phyloP scores from a whole-genome alignment of 1,140 invertebrate species.

The Planococcus citri region DNA sequence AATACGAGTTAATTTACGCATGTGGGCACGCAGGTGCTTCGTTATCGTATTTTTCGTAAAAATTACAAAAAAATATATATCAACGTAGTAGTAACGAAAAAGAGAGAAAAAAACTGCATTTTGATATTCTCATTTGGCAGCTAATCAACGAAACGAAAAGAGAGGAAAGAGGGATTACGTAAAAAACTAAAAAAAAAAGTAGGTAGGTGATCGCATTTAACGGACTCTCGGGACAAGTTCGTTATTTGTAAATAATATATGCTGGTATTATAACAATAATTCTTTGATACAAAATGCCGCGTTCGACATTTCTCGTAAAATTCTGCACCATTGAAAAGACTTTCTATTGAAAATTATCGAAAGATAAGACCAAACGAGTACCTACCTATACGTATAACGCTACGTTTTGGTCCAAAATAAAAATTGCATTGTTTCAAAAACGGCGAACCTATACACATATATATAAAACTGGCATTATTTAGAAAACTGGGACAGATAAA shows the following conservation, averaged over 20 bases:
- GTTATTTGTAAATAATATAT: slow-evolving; percentile 5
- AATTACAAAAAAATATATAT: neutral
- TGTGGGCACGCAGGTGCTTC: slow-evolving; percentile 4
- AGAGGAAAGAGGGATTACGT: neutral
- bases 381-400: too few species aligned
- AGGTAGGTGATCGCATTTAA: neutral
- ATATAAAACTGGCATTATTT: neutral
- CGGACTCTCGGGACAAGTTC: neutral
- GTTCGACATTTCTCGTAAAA: neutral
- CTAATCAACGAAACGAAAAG: neutral
- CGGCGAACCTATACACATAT: too few species aligned
- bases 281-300: neutral
- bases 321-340: neutral
- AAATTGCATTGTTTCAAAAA: neutral
- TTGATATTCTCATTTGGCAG: neutral
- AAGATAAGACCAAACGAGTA: too few species aligned
- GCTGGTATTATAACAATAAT: slow-evolving; percentile 7
- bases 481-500: slow-evolving; percentile 2
- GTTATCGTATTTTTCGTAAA: neutral
- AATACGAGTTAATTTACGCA: neutral
- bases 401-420: neutral
- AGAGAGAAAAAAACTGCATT: neutral
- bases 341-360: too few species aligned
- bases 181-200: neutral
- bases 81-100: neutral